Evolutionary conservation across 2,888 invertebrate species (phyloP).

Genomic region (Rhagonycha fulva): DNA sequence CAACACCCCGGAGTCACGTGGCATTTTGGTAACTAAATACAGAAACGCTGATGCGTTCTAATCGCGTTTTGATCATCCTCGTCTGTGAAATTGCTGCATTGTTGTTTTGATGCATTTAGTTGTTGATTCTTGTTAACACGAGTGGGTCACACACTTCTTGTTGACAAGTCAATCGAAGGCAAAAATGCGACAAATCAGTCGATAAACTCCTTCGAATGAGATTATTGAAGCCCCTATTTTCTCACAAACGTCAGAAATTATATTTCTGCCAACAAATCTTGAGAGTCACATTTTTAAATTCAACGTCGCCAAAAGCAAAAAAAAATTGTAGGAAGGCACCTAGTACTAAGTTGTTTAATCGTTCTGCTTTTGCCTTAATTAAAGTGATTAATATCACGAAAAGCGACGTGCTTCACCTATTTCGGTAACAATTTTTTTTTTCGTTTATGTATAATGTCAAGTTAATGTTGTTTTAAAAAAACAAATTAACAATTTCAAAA

Average conservation of each 20-base stretch:
- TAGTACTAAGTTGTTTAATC: background rate
- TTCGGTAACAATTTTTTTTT: background rate
- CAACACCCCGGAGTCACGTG: slow-evolving; percentile 28
- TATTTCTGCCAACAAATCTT: background rate
- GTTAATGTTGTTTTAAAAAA: slow-evolving; percentile 10
- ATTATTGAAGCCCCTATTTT: background rate
- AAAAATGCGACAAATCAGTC: slow-evolving; percentile 15
- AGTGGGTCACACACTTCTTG: slow-evolving; percentile 25
- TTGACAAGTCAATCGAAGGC: slow-evolving; percentile 6
- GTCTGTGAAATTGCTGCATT: slow-evolving; percentile 35
- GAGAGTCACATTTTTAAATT: no score
- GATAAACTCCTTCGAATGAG: background rate
- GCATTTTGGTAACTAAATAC: slow-evolving; percentile 37
- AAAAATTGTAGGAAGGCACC: background rate
- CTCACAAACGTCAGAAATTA: background rate
- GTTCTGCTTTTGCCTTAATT: background rate
- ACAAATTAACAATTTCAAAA: slow-evolving; percentile 16
- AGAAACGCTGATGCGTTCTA: slow-evolving; percentile 34
- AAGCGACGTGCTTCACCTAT: background rate
- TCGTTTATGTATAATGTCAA: background rate
- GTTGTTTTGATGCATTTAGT: slow-evolving; percentile 18
- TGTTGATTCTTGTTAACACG: slow-evolving; percentile 29
- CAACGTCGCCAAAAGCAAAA: background rate
- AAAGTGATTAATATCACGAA: background rate
- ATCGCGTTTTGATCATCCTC: slow-evolving; percentile 30